phyloP scores from a whole-genome alignment of 2,113 vertebrate genomes.

The Peucedramus taeniatus region DNA sequence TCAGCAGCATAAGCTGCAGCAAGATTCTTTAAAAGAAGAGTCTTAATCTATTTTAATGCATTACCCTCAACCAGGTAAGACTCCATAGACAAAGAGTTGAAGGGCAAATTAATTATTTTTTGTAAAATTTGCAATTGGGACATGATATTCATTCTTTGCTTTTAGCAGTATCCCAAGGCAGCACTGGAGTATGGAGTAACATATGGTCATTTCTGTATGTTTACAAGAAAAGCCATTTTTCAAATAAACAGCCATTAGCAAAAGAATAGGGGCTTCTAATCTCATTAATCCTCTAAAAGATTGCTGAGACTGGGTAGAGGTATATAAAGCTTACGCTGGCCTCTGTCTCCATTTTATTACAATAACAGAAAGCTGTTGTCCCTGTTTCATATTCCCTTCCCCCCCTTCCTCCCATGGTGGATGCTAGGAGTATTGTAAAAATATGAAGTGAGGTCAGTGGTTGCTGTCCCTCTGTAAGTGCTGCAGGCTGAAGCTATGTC shows the following conservation, averaged over 20 bases:
- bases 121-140: background rate
- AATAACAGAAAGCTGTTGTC: conserved; percentile 6
- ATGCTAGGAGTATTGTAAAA: background rate
- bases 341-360: background rate
- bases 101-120: background rate
- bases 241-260: conserved; percentile 54
- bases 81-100: background rate
- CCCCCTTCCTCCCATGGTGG: background rate
- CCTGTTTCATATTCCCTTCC: background rate
- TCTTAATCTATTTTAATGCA: background rate
- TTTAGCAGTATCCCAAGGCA: background rate
- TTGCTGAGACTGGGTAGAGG: background rate
- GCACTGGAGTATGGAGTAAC: background rate
- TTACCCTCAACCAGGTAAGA: background rate
- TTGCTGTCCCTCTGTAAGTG: background rate
- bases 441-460: background rate
- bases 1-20: background rate
- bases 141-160: background rate
- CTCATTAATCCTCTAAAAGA: conserved; percentile 66
- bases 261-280: conserved; percentile 60
- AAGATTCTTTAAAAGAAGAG: background rate
- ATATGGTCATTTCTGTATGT: conserved; percentile 47
- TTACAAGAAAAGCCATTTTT: conserved; percentile 46
- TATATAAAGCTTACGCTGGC: background rate
- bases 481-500: background rate